phyloP scores from a whole-genome alignment of 2,113 vertebrate genomes.

The Cyprinus carpio region DNA sequence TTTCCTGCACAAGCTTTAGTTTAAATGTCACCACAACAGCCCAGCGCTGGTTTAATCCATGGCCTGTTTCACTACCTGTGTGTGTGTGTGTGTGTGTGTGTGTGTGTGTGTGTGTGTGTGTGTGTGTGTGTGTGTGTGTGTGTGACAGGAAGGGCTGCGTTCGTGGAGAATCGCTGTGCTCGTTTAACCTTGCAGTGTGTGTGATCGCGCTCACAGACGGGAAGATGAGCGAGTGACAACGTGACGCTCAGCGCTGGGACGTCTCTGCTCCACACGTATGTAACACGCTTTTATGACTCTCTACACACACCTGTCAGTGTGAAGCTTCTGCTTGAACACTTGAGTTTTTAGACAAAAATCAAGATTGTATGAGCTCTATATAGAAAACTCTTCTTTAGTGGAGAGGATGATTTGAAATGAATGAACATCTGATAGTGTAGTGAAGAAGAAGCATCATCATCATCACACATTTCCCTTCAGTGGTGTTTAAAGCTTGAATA shows the following conservation, averaged over 20 bases:
- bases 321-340: neutral
- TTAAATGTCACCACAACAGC: conserved; percentile 19
- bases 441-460: neutral
- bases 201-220: neutral
- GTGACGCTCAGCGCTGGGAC: neutral
- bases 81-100: conserved; percentile 19
- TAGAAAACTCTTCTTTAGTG: neutral
- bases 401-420: neutral
- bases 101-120: conserved; percentile 2
- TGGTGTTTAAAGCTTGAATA: too few species aligned
- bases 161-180: neutral
- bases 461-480: too few species aligned
- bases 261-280: neutral
- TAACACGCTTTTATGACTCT: neutral
- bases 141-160: neutral
- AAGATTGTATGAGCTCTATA: neutral
- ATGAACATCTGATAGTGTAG: neutral
- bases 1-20: conserved; percentile 4
- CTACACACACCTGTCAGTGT: neutral
- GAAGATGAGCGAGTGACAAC: neutral
- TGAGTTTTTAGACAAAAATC: neutral
- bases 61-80: neutral
- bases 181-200: neutral
- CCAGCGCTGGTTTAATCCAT: neutral
- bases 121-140: conserved; percentile 23